These are phyloP conservation scores for Drosophila neotestacea DNA, from an alignment of 2,888 invertebrate genomes.

Conservation along the genomic window DNA sequence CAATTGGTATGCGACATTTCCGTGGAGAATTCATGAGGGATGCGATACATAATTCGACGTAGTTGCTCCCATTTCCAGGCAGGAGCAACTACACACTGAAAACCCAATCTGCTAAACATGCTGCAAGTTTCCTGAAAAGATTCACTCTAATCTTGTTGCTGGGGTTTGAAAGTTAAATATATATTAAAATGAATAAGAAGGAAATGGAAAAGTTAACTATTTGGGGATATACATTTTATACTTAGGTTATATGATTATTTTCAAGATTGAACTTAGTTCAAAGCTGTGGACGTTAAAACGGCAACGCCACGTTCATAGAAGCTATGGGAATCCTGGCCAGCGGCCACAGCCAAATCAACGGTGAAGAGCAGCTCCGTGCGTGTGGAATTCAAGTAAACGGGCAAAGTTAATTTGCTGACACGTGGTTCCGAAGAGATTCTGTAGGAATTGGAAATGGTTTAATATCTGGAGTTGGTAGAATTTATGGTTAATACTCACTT, in stretches of 20 bases:
- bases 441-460: slow-evolving; percentile 18
- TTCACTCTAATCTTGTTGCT: neutral
- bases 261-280: slow-evolving; percentile 88
- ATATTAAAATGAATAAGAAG: slow-evolving; percentile 9
- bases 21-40: slow-evolving; percentile 6
- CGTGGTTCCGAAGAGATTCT: slow-evolving; percentile 85
- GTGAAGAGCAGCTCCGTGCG: slow-evolving; percentile 97
- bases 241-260: neutral
- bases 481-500: slow-evolving; percentile 86
- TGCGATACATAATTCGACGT: slow-evolving; percentile 3
- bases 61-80: neutral
- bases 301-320: slow-evolving; percentile 99
- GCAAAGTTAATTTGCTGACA: slow-evolving; percentile 92
- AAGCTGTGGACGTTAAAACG: slow-evolving; percentile 95
- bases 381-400: slow-evolving; percentile 98
- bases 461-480: neutral
- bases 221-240: neutral
- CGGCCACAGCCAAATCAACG: slow-evolving; percentile 95
- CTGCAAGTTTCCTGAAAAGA: neutral
- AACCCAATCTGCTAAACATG: slow-evolving; percentile 22
- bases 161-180: slow-evolving; percentile 35
- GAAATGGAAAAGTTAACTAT: neutral
- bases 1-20: no score
- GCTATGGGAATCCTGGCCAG: slow-evolving; percentile 96
- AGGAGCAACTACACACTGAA: neutral